Evolutionary conservation across 2,797 vertebrate species (phyloP).

Genomic region (Tamandua tetradactyla): DNA sequence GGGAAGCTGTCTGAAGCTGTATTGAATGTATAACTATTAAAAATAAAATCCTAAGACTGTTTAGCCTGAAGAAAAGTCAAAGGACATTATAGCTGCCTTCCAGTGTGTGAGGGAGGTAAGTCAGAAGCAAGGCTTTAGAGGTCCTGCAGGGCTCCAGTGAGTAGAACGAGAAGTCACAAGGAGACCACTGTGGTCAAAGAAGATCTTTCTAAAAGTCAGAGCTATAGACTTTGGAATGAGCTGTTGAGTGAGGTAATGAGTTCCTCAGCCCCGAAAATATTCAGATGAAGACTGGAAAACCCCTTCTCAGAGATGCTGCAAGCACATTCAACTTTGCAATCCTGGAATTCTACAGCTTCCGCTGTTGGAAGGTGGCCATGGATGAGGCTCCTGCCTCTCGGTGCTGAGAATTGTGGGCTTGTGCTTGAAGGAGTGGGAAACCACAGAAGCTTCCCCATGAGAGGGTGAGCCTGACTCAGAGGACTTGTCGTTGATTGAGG

Average conservation of each 20-base stretch:
- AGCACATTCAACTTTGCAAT: neutral
- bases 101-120: rapidly evolving
- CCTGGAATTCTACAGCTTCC: neutral
- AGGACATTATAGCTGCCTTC: neutral
- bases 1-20: neutral
- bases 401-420: neutral
- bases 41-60: neutral
- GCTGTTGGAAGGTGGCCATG: neutral
- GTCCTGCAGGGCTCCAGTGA: neutral
- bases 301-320: neutral
- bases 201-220: neutral
- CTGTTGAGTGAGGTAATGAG: neutral
- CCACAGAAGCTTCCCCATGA: neutral
- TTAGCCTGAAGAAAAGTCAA: neutral
- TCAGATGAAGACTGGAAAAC: neutral
- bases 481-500: neutral
- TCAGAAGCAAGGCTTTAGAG: rapidly evolving
- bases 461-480: neutral
- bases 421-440: too few species aligned
- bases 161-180: neutral
- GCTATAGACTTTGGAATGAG: neutral
- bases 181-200: neutral
- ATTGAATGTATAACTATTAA: neutral
- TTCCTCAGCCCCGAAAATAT: neutral
- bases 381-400: neutral